A percentile compares a stretch with the other conserved stretches of the same genome.
Evolutionary conservation across 2,797 vertebrate genomes (phyloP).

Genomic region (Natrix natrix): DNA sequence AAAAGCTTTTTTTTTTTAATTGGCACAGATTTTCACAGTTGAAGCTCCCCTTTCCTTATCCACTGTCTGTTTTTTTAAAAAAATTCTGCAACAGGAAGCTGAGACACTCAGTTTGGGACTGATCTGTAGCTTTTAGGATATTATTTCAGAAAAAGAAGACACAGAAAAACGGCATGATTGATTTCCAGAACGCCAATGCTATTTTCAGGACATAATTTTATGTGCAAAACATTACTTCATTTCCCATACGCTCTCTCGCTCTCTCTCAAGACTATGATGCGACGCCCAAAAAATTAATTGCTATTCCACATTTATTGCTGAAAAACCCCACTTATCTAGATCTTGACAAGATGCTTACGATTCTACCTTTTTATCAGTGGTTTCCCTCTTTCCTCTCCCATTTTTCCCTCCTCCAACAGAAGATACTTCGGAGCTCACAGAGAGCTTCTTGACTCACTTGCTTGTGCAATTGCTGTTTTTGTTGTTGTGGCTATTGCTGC

Average conservation of each 20-base stretch:
- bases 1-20: conserved; percentile 45
- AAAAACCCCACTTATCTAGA: neutral
- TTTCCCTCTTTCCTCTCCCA: neutral
- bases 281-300: neutral
- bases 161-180: neutral
- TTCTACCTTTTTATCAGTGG: neutral
- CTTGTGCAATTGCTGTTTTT: neutral
- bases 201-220: neutral
- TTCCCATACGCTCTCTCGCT: neutral
- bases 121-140: conserved; percentile 16
- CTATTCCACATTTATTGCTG: neutral
- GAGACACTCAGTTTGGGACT: conserved; percentile 32
- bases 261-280: neutral
- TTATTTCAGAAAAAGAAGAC: conserved; percentile 30
- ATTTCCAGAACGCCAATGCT: neutral
- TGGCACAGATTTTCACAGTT: conserved; percentile 16
- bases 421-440: neutral
- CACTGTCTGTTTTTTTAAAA: neutral
- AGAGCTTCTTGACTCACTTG: neutral
- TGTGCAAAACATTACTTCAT: neutral
- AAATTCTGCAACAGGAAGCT: conserved; percentile 2
- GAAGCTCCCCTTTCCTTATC: conserved; percentile 36
- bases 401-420: neutral
- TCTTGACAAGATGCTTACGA: neutral
- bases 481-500: neutral